phyloP scores from a whole-genome alignment of 2,888 invertebrate genomes.

The Sinodicranocentrus sp. region DNA sequence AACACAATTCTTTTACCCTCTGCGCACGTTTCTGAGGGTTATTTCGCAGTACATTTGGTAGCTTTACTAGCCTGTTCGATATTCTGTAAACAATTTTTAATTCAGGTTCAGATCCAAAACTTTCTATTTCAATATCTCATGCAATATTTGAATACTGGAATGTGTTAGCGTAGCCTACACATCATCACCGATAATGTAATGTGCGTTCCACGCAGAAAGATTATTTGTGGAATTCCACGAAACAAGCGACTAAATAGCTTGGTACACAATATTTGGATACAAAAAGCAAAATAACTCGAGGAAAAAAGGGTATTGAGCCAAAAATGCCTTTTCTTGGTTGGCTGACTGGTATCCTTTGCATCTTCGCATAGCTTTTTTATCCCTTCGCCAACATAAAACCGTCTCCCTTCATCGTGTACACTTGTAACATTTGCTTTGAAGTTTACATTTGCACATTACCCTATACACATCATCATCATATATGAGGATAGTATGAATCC shows the following conservation, averaged over 20 bases:
- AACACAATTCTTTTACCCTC: no score
- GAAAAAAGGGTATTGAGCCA: slow-evolving; percentile 44
- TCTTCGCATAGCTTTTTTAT: slow-evolving; percentile 20
- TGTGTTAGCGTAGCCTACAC: not conserved
- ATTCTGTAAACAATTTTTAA: no score
- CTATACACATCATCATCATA: slow-evolving; percentile 6
- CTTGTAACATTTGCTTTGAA: slow-evolving; percentile 45
- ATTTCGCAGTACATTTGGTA: no score
- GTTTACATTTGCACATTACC: slow-evolving; percentile 53
- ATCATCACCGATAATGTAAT: not conserved
- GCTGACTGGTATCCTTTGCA: slow-evolving; percentile 29
- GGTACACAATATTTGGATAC: not conserved
- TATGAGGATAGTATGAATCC: slow-evolving; percentile 40
- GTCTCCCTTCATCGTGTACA: slow-evolving; percentile 1
- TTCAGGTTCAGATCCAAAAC: no score
- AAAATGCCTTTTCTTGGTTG: slow-evolving; percentile 53
- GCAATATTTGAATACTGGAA: not conserved
- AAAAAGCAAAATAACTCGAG: slow-evolving; percentile 1
- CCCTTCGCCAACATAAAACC: not conserved
- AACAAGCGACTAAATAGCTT: slow-evolving; percentile 8
- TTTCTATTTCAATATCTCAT: no score
- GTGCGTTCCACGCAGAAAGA: not conserved
- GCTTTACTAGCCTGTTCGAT: no score
- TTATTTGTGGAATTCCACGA: slow-evolving; percentile 23
- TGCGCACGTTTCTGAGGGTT: no score